A percentile compares a stretch with the other conserved stretches of the same genome.
phyloP scores from a whole-genome alignment of 2,888 invertebrate species.

The Calameuta idolon region DNA sequence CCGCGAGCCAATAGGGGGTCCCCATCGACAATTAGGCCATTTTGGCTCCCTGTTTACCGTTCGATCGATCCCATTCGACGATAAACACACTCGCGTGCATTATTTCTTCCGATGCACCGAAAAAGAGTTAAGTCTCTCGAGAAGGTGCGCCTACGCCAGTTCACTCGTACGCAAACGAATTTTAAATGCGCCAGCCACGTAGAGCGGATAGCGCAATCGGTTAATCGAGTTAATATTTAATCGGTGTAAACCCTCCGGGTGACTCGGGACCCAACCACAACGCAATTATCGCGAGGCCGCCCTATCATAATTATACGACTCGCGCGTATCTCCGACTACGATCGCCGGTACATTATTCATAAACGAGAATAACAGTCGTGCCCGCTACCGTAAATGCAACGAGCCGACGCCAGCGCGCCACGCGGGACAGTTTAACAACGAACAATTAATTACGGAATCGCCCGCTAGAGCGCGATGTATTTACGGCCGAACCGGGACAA shows the following conservation, averaged over 20 bases:
- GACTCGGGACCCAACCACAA: neutral
- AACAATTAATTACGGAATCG: constrained; percentile 1
- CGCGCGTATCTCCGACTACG: constrained; percentile 47
- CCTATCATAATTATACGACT: constrained; percentile 35
- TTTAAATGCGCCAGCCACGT: neutral
- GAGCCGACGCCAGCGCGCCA: constrained; percentile 2
- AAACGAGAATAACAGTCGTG: constrained; percentile 44
- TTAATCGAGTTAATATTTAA: constrained; percentile 33
- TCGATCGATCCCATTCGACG: constrained; percentile 38
- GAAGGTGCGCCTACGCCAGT: neutral
- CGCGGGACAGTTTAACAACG: constrained; percentile 3
- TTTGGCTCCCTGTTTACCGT: constrained; percentile 55
- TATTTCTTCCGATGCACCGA: constrained; percentile 1
- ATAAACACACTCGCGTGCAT: constrained; percentile 13
- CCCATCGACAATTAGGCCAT: constrained; percentile 57
- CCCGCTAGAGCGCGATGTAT: too few species aligned
- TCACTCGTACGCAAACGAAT: neutral
- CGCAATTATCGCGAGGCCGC: constrained; percentile 46
- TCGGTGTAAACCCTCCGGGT: constrained; percentile 21
- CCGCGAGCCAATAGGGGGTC: constrained; percentile 59
- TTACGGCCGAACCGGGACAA: too few species aligned
- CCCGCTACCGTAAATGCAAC: neutral
- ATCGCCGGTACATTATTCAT: constrained; percentile 62
- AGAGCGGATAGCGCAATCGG: neutral
- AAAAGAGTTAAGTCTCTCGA: neutral